A percentile compares a stretch with the other conserved stretches of the same genome.
phyloP scores from a whole-genome alignment of 2,113 vertebrate species.

The Leucoraja erinaceus region DNA sequence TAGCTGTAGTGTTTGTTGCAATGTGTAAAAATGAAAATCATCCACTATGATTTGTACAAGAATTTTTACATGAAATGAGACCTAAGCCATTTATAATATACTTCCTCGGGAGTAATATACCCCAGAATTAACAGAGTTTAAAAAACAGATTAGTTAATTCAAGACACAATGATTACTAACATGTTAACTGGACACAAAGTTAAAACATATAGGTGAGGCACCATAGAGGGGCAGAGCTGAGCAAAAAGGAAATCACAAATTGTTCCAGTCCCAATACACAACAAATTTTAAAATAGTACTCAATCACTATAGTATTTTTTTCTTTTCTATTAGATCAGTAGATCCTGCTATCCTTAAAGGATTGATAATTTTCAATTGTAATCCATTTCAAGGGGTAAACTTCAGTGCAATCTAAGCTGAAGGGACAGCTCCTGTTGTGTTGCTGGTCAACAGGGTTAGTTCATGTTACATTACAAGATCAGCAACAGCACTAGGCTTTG shows the following conservation, averaged over 20 bases:
- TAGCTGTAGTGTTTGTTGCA: neutral
- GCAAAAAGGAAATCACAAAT: neutral
- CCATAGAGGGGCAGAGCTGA: neutral
- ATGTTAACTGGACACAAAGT: neutral
- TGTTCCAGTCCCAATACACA: neutral
- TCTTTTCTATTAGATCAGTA: neutral
- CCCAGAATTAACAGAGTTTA: neutral
- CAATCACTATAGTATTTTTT: neutral
- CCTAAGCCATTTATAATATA: neutral
- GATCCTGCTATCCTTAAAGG: neutral
- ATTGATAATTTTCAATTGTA: neutral
- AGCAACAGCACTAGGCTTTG: neutral
- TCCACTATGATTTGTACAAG: neutral
- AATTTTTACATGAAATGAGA: neutral
- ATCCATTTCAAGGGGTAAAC: neutral
- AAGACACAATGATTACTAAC: neutral
- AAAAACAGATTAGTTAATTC: neutral
- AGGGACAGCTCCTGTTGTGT: neutral
- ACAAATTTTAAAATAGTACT: neutral
- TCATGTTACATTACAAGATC: neutral
- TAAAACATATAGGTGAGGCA: neutral
- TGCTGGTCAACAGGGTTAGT: neutral
- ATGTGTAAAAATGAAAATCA: neutral
- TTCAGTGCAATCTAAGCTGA: neutral
- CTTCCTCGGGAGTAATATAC: neutral